Percentiles rank a stretch among this genome's conserved stretches.
Evolutionary conservation across 2,797 vertebrate genomes (phyloP).

Genomic region (Coilia nasus): DNA sequence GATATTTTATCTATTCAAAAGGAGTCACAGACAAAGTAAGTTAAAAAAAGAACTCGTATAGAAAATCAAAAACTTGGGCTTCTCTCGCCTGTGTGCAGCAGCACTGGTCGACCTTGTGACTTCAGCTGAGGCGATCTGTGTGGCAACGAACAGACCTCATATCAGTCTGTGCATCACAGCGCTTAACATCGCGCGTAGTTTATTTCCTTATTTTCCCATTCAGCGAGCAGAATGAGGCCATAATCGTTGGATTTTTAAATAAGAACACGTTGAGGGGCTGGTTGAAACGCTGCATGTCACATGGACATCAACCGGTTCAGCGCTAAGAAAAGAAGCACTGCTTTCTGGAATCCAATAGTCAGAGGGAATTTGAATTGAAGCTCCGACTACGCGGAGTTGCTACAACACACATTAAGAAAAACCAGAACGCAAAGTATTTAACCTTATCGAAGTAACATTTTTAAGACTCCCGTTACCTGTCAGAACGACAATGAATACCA

Average conservation of each 20-base stretch:
- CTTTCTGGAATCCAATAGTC: conserved; percentile 57
- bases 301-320: conserved; percentile 51
- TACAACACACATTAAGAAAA: not conserved
- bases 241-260: conserved; percentile 31
- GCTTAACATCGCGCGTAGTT: conserved; percentile 9
- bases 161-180: conserved; percentile 1
- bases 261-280: conserved; percentile 45
- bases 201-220: not conserved
- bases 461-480: not conserved
- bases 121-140: not conserved
- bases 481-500: conserved; percentile 82
- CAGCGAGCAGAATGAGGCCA: conserved; percentile 29
- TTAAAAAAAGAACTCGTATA: no score
- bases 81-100: not conserved
- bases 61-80: not conserved
- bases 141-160: not conserved
- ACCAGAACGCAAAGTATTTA: conserved; percentile 17
- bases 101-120: not conserved
- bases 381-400: conserved; percentile 4
- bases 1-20: no score
- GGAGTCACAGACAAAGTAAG: no score
- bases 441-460: not conserved
- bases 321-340: conserved; percentile 50
- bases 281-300: conserved; percentile 44
- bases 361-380: conserved; percentile 6